Evolutionary conservation across 1,140 invertebrate species (phyloP).

Genomic region (Leptinotarsa defecta): DNA sequence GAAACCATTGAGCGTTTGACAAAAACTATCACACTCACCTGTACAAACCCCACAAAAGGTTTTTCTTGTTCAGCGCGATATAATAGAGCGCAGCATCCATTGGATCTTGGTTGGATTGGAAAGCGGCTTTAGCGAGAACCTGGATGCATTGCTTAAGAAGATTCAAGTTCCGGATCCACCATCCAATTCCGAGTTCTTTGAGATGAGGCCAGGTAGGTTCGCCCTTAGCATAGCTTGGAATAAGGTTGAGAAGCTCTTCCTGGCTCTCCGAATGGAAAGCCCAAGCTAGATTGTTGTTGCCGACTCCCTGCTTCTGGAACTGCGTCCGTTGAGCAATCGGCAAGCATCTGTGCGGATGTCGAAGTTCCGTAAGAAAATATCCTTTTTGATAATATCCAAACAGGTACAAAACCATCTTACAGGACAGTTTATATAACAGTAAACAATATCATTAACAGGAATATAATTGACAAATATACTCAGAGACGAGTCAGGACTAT

Average conservation of each 20-base stretch:
- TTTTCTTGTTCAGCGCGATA: conserved; percentile 98
- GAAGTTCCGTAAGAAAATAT: too few relatives aligned
- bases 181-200: conserved; percentile 91
- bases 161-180: conserved; percentile 92
- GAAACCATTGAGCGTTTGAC: too few relatives aligned
- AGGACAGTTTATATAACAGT: too few relatives aligned
- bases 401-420: too few relatives aligned
- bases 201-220: conserved; percentile 89
- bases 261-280: conserved; percentile 98
- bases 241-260: conserved; percentile 89
- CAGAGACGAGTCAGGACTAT: too few relatives aligned
- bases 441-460: too few relatives aligned
- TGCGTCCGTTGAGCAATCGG: conserved; percentile 84
- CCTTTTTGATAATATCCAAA: too few relatives aligned
- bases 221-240: conserved; percentile 85
- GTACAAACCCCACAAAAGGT: conserved; percentile 94
- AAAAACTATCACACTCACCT: conserved; percentile 45
- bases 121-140: conserved; percentile 90
- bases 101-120: conserved; percentile 89
- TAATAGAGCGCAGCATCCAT: conserved; percentile 98
- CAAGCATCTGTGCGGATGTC: conserved; percentile 67
- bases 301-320: conserved; percentile 88
- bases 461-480: too few relatives aligned
- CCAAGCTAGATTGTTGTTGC: conserved; percentile 95
- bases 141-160: conserved; percentile 87